Evolutionary conservation across 2,113 vertebrate genomes (phyloP).

Genomic region (Sus scrofa): DNA sequence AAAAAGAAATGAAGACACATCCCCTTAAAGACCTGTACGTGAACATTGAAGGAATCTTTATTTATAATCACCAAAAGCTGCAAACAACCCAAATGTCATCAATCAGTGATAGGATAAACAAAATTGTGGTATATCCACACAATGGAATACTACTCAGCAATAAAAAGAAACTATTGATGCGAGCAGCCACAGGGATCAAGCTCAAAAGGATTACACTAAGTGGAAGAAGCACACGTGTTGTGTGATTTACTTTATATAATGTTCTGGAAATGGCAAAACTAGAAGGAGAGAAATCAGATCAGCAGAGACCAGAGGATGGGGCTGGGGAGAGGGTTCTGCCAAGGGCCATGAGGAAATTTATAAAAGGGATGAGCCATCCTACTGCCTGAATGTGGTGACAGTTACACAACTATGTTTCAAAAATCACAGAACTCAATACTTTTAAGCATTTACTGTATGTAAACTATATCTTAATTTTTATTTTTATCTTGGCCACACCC

Average conservation of each 20-base stretch:
- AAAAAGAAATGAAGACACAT: neutral
- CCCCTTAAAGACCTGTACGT: neutral
- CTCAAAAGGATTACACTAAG: neutral
- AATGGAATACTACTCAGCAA: neutral
- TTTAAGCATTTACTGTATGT: neutral
- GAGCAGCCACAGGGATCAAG: rapidly evolving
- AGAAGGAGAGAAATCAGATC: neutral
- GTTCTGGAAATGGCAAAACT: neutral
- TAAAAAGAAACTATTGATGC: neutral
- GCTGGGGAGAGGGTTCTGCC: neutral
- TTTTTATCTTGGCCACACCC: too few relatives aligned
- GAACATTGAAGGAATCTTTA: neutral
- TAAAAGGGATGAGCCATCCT: neutral
- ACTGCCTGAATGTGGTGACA: neutral
- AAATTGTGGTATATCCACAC: neutral
- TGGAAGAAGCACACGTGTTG: neutral
- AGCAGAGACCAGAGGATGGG: rapidly evolving
- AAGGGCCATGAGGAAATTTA: neutral
- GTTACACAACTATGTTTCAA: neutral
- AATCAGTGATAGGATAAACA: neutral
- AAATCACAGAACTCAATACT: neutral
- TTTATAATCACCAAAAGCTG: neutral
- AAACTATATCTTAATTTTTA: neutral
- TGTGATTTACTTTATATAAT: neutral
- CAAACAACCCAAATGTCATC: neutral